These are phyloP conservation scores for Octodon degus DNA, from an alignment of 2,113 vertebrate species.

Conservation along the genomic window DNA sequence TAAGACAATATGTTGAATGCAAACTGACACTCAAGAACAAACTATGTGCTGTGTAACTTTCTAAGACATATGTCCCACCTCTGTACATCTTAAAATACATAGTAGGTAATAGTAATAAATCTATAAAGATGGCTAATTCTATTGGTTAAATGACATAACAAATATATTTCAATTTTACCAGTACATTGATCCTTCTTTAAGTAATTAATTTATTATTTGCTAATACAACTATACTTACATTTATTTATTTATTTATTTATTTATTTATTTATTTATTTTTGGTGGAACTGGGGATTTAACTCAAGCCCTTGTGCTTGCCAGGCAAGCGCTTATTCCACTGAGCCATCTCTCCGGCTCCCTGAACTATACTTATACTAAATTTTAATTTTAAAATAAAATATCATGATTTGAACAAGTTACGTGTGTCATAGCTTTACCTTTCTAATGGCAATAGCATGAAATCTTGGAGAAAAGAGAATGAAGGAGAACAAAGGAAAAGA, in stretches of 20 bases:
- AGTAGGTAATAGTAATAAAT: not conserved
- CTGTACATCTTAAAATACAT: not conserved
- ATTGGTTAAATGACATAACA: not conserved
- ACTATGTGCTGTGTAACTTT: not conserved
- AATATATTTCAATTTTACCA: not conserved
- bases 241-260: not conserved
- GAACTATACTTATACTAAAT: not conserved
- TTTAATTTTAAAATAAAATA: not conserved
- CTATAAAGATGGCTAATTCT: not conserved
- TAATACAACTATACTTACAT: not conserved
- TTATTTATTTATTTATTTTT: no score
- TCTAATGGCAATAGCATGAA: not conserved
- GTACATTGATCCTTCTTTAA: not conserved
- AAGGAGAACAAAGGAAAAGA: not conserved
- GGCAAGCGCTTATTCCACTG: no score
- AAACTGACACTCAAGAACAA: not conserved
- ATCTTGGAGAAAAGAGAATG: not conserved
- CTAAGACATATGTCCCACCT: not conserved
- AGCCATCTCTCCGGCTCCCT: no score
- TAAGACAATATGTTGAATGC: not conserved
- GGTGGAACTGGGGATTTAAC: no score
- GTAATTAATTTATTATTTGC: not conserved
- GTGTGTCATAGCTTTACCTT: not conserved
- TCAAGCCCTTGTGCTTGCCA: no score
- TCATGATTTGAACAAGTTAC: not conserved